Base-by-base conservation (phyloP, 2,888 invertebrate species). In the Drosophila eohydei region DNA sequence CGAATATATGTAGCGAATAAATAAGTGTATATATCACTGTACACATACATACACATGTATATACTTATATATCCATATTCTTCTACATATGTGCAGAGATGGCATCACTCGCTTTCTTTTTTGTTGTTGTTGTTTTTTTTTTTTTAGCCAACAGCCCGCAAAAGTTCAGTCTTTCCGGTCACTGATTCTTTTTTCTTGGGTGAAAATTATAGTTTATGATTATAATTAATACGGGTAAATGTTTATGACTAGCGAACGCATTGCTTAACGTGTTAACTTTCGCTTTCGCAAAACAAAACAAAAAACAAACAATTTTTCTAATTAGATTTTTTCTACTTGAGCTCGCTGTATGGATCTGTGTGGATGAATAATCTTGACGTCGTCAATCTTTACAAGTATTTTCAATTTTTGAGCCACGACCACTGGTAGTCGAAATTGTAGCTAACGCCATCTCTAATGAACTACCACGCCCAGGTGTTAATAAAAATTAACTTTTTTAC, bases 141-240 rank as follows among this genome's bases (percentile, higher is more conserved):
- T 50, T 26, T 7, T 43, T 30, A 64, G 50, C 51, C 57, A 63
- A 50, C 60, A 43, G 46, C 56, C 56, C 41, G 41, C 48, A 61
- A 54, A 62, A 81, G 63, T 67, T 71, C 56, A 67, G 63, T 16
- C 77, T 80, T 84, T 84, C 84, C 84, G 84, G 84, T 84, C 79
- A 74, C 61, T 81, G 84, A 71, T 87, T 84, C 81, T 81, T 71
- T 79, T 83, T 78, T 57, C 43, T 79, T 69, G 77, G 83, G 84
- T 89, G 87, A 89, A 87, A 89, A 84, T 83, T 74, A 79, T 74
- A 73, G 79, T 83, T 84, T 83, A 84, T 83, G 71, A 77, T 77
- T 74, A 74, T 79, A 89, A 87, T 89, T 84, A 89, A 84, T 89
- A 74, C 66, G 69, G 71, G 67, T 71, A 89, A 77, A 79, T 78